Evolutionary conservation across 2,797 vertebrate species (phyloP).

Genomic region (Glossophaga mutica): DNA sequence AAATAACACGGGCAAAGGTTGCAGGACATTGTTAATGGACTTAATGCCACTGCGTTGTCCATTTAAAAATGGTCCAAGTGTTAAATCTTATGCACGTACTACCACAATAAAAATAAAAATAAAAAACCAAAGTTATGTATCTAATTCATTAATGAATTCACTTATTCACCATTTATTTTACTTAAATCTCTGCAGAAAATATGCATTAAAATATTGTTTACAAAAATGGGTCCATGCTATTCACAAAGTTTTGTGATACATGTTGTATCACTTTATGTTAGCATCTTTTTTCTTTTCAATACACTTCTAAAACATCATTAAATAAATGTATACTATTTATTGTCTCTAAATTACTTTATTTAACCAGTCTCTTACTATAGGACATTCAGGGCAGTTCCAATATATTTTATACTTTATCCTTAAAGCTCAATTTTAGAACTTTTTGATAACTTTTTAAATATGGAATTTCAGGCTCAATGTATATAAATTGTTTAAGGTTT

Average conservation of each 20-base stretch:
- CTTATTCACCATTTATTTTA: not conserved
- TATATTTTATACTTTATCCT: not conserved
- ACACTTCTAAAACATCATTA: not conserved
- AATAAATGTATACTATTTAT: not conserved
- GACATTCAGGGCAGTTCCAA: not conserved
- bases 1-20: not conserved
- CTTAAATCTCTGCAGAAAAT: constrained; percentile 20
- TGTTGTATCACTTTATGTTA: not conserved
- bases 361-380: not conserved
- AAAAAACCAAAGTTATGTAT: not conserved
- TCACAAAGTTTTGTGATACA: not conserved
- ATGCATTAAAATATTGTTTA: not conserved
- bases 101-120: not conserved
- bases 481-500: not conserved
- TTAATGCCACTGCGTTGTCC: not conserved
- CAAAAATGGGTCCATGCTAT: not conserved
- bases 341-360: not conserved
- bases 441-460: not conserved
- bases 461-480: not conserved
- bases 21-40: not conserved
- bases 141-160: not conserved
- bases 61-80: not conserved
- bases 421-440: not conserved
- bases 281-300: not conserved
- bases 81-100: not conserved